These are phyloP conservation scores for Lacerta bilineata DNA, from an alignment of 2,797 vertebrate genomes.

Conservation along the genomic window DNA sequence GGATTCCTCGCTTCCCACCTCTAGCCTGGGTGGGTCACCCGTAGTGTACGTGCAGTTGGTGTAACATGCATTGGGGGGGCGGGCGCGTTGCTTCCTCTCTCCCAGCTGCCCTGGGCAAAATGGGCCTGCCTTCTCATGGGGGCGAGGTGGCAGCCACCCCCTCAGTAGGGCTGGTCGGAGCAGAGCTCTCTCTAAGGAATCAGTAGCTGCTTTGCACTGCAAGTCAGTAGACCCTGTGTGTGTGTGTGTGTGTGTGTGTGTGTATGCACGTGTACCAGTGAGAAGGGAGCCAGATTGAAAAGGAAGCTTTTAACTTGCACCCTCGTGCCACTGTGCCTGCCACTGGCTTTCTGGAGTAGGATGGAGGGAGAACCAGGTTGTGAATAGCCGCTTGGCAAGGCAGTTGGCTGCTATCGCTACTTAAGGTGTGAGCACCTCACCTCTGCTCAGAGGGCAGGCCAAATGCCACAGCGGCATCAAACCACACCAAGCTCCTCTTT, in stretches of 20 bases:
- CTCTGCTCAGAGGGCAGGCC: neutral
- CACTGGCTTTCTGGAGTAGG: neutral
- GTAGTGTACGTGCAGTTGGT: too few species aligned
- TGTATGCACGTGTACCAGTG: neutral
- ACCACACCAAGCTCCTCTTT: neutral
- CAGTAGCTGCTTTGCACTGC: slow-evolving; percentile 5
- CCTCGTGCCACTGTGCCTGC: slow-evolving; percentile 27
- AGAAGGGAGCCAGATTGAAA: neutral
- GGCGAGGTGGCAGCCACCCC: too few species aligned
- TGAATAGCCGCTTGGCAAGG: neutral
- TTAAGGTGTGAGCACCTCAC: neutral
- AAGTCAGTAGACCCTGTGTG: neutral
- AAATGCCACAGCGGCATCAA: neutral
- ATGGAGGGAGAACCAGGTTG: too few species aligned
- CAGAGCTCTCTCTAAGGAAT: neutral
- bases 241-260: too few species aligned
- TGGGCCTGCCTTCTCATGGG: neutral
- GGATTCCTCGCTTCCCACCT: neutral
- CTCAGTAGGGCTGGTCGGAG: neutral
- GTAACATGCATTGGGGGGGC: too few species aligned
- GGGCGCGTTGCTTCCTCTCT: neutral
- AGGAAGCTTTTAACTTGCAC: neutral
- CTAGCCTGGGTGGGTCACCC: neutral
- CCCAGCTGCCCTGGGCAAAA: neutral
- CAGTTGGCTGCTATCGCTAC: neutral